A percentile compares a stretch with the other conserved stretches of the same genome.
phyloP scores from a whole-genome alignment of 2,797 vertebrate species.

The Gallinago stenura region DNA sequence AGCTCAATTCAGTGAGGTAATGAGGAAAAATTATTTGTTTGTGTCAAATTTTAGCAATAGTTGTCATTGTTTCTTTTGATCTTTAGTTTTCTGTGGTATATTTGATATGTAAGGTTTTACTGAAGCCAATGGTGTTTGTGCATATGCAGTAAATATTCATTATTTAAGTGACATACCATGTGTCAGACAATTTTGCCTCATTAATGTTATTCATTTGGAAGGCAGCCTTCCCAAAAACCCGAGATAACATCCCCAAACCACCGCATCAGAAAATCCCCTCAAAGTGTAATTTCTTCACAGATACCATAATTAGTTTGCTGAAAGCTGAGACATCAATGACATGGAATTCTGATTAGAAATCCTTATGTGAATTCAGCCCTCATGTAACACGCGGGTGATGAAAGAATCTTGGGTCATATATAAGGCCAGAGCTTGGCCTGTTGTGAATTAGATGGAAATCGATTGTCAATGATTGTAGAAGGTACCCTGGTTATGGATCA shows the following conservation, averaged over 20 bases:
- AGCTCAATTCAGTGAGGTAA: not conserved
- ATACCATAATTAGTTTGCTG: not conserved
- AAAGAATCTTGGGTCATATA: not conserved
- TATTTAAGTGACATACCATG: not conserved
- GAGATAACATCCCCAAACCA: not conserved
- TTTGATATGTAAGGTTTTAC: not conserved
- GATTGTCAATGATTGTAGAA: conserved; percentile 30
- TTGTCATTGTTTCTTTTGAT: not conserved
- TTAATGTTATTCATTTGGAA: not conserved
- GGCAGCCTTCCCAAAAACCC: not conserved
- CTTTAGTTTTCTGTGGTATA: not conserved
- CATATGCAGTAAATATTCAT: not conserved
- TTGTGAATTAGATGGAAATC: conserved; percentile 20
- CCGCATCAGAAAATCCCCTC: not conserved
- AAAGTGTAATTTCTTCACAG: not conserved
- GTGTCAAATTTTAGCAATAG: not conserved
- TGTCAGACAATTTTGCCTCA: not conserved
- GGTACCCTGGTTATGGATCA: conserved; percentile 15
- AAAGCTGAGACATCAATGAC: not conserved
- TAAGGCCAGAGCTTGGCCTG: not conserved
- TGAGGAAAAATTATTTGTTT: not conserved
- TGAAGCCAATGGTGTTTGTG: not conserved
- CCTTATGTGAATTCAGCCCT: not conserved
- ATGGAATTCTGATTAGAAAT: conserved; percentile 1
- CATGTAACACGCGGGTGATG: not conserved